These are phyloP conservation scores for Drosophila prostipennis DNA, from an alignment of 2,888 invertebrate genomes.

Conservation along the genomic window DNA sequence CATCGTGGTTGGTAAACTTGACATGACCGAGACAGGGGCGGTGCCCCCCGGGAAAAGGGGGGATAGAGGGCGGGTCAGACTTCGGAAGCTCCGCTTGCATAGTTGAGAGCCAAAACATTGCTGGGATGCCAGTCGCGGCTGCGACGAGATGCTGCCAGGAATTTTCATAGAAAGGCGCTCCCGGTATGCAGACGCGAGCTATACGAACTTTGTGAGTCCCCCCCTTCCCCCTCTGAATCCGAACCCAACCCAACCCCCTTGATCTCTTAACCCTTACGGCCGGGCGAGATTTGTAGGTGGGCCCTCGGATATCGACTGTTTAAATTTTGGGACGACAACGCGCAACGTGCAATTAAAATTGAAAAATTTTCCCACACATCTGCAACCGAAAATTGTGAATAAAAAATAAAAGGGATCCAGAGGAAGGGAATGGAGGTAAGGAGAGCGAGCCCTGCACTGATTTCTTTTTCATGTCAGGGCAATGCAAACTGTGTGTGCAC, in stretches of 20 bases:
- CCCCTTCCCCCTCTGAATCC: not conserved
- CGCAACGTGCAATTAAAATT: slow-evolving; percentile 80
- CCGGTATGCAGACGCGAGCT: slow-evolving; percentile 68
- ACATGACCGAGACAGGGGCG: slow-evolving; percentile 24
- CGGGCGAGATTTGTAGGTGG: slow-evolving; percentile 70
- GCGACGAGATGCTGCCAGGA: slow-evolving; percentile 65
- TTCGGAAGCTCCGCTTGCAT: slow-evolving; percentile 58
- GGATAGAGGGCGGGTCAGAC: slow-evolving; percentile 22
- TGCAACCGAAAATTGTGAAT: slow-evolving; percentile 58
- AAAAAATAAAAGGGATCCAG: slow-evolving; percentile 8
- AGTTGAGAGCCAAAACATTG: slow-evolving; percentile 73
- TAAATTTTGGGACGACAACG: slow-evolving; percentile 58
- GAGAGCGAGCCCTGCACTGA: slow-evolving; percentile 71
- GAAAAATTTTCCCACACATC: slow-evolving; percentile 82
- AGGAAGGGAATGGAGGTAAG: slow-evolving; percentile 14
- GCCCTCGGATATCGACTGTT: slow-evolving; percentile 57
- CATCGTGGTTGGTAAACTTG: slow-evolving; percentile 34
- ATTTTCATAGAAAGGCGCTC: slow-evolving; percentile 77
- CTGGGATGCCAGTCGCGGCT: slow-evolving; percentile 71
- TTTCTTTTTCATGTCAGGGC: slow-evolving; percentile 80
- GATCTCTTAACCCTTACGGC: slow-evolving; percentile 38
- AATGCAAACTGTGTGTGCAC: slow-evolving; percentile 72
- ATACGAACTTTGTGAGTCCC: slow-evolving; percentile 30
- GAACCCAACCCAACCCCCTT: not conserved
- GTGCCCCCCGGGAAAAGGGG: not conserved